Percentiles rank a stretch among this genome's conserved stretches.
phyloP scores from a whole-genome alignment of 2,888 invertebrate species.

The Philaethria dido region DNA sequence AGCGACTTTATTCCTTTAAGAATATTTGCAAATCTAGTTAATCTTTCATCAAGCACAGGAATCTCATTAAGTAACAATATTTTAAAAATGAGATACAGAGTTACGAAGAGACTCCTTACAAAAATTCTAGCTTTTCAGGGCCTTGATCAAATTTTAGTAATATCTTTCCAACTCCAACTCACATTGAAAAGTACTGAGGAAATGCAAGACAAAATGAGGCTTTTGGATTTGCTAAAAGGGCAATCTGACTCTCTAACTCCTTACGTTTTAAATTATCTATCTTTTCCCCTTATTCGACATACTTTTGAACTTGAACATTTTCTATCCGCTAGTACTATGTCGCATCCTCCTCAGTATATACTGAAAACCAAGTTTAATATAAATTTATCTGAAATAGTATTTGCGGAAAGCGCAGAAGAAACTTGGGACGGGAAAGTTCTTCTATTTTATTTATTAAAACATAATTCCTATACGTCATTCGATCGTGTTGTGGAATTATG shows the following conservation, averaged over 20 bases:
- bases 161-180: conserved; percentile 64
- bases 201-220: conserved; percentile 54
- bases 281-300: conserved; percentile 59
- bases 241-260: conserved; percentile 65
- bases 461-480: conserved; percentile 63
- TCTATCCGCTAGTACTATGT: conserved; percentile 57
- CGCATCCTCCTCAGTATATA: conserved; percentile 70
- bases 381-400: conserved; percentile 68
- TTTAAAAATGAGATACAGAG: conserved; percentile 50
- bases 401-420: conserved; percentile 75
- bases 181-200: conserved; percentile 56
- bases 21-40: conserved; percentile 57
- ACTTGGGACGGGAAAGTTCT: conserved; percentile 78
- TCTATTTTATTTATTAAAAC: conserved; percentile 71
- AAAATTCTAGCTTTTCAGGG: conserved; percentile 67
- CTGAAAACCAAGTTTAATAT: conserved; percentile 75
- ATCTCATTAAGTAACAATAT: conserved; percentile 46
- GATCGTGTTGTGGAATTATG: conserved; percentile 67
- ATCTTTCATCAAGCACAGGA: conserved; percentile 44
- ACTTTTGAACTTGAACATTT: conserved; percentile 60
- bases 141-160: conserved; percentile 68
- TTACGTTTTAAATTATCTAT: conserved; percentile 59
- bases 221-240: conserved; percentile 64
- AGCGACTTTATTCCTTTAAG: conserved; percentile 69
- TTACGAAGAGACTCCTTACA: conserved; percentile 58